Evolutionary conservation across 2,888 invertebrate species (phyloP).

Genomic region (Cylloceria caligata): DNA sequence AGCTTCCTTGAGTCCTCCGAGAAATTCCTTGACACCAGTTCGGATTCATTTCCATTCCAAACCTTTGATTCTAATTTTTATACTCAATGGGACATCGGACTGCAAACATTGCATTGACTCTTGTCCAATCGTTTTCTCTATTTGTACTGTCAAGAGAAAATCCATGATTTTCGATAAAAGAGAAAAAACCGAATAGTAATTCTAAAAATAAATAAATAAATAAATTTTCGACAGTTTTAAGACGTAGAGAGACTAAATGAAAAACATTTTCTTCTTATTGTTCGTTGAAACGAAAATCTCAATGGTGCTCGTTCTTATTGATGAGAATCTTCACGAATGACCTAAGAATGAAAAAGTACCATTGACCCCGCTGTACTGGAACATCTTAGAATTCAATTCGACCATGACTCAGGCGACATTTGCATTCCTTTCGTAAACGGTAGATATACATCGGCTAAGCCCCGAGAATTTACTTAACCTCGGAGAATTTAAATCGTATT

Average conservation of each 20-base stretch:
- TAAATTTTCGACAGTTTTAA: no score
- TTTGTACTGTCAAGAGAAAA: background rate
- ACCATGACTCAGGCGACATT: conserved; percentile 30
- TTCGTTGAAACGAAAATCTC: background rate
- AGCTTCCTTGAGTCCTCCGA: background rate
- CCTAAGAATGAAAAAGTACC: background rate
- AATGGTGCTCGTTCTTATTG: background rate
- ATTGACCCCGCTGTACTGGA: background rate
- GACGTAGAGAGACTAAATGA: no score
- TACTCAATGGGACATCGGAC: background rate
- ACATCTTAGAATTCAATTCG: background rate
- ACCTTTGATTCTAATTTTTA: conserved; percentile 9
- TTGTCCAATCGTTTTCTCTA: background rate
- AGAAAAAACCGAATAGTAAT: background rate
- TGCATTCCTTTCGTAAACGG: conserved; percentile 48
- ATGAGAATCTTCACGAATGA: background rate
- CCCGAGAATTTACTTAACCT: conserved; percentile 26
- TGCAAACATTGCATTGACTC: background rate
- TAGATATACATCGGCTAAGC: conserved; percentile 27
- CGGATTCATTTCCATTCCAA: background rate
- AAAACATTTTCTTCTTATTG: background rate
- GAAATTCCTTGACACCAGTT: background rate
- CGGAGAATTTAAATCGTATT: conserved; percentile 25
- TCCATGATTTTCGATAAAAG: background rate
- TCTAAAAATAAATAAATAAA: no score